phyloP scores from a whole-genome alignment of 64 coral and sea anemone species.

The Trachythela sp. region DNA sequence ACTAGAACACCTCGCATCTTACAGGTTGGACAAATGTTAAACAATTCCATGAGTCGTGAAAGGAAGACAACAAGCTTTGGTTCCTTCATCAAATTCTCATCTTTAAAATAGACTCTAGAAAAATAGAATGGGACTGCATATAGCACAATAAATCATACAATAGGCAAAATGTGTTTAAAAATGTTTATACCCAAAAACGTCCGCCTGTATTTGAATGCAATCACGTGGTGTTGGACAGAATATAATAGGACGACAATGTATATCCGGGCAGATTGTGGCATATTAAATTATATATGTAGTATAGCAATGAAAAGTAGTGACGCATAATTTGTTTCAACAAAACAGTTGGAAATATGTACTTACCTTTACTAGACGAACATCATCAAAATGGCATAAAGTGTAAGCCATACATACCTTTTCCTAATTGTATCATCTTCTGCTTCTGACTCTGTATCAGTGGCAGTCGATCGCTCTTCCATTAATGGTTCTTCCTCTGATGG shows the following conservation, averaged over 20 bases:
- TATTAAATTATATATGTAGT: too few species aligned
- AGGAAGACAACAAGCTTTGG: conserved; percentile 23
- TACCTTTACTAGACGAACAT: too few species aligned
- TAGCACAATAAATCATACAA: not conserved
- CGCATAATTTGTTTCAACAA: too few species aligned
- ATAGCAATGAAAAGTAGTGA: too few species aligned
- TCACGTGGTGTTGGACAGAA: too few species aligned
- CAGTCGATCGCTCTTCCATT: not conserved
- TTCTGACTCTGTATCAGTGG: not conserved
- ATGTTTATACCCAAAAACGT: not conserved
- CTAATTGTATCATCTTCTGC: not conserved
- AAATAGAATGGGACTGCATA: not conserved
- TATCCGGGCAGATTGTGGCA: too few species aligned
- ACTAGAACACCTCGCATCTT: not conserved
- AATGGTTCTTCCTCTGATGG: not conserved
- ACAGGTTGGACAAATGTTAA: conserved; percentile 19
- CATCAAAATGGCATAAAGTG: too few species aligned
- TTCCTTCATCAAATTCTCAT: not conserved
- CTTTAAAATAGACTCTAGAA: not conserved
- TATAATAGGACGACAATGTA: too few species aligned
- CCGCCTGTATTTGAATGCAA: not conserved
- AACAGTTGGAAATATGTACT: too few species aligned
- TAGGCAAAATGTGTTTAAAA: not conserved
- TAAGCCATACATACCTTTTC: conserved; percentile 8
- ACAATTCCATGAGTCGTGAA: not conserved